Evolutionary conservation across 2,113 vertebrate species (phyloP).

Genomic region (Hippocampus zosterae): DNA sequence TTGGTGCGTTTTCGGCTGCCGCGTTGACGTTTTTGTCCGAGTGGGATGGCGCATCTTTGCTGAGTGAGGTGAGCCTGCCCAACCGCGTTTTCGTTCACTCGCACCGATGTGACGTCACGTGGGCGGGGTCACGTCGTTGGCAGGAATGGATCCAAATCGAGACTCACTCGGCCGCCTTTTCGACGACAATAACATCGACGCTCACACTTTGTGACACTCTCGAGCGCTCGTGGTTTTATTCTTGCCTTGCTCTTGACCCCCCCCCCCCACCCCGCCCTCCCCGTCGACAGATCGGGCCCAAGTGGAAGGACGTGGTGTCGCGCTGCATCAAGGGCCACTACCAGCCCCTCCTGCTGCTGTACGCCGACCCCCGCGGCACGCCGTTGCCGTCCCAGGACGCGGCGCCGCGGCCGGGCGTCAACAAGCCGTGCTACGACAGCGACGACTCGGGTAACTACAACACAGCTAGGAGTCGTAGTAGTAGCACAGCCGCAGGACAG

Average conservation of each 20-base stretch:
- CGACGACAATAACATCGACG: too few relatives aligned
- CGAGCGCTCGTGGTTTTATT: neutral
- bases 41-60: neutral
- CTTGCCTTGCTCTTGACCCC: neutral
- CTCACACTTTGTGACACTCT: too few relatives aligned
- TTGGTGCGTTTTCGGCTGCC: neutral
- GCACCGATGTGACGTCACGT: too few relatives aligned
- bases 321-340: slow-evolving; percentile 99
- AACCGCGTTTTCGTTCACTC: too few relatives aligned
- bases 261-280: too few relatives aligned
- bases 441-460: slow-evolving; percentile 90
- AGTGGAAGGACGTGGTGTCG: slow-evolving; percentile 98
- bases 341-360: slow-evolving; percentile 93
- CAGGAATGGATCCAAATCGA: too few relatives aligned
- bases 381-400: slow-evolving; percentile 89
- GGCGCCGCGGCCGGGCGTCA: slow-evolving; percentile 74
- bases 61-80: neutral
- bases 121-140: too few relatives aligned
- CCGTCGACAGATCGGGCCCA: slow-evolving; percentile 87
- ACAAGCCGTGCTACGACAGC: slow-evolving; percentile 91
- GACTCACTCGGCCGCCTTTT: too few relatives aligned
- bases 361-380: slow-evolving; percentile 94
- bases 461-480: slow-evolving; percentile 60
- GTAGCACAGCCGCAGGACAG: slow-evolving; percentile 40
- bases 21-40: neutral